Evolutionary conservation across 37 sponge, comb jelly and placozoan species (phyloP).

Genomic region (Cladorhizidae sp.): DNA sequence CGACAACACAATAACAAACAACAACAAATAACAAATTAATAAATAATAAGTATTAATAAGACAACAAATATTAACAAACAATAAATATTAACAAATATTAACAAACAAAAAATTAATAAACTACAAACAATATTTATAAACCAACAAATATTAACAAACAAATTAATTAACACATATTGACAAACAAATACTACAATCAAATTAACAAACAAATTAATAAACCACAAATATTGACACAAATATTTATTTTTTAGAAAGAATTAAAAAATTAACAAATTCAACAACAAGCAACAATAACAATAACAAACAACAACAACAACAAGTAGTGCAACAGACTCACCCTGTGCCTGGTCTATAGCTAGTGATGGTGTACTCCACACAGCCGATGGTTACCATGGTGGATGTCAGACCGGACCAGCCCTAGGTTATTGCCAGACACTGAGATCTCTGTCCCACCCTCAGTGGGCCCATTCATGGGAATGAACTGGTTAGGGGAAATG

Average conservation of each 20-base stretch:
- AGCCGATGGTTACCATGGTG: slow-evolving; percentile 46
- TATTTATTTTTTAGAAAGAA: no score
- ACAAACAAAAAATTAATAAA: no score
- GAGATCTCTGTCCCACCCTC: slow-evolving; percentile 77
- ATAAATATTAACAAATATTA: no score
- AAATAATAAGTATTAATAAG: background rate
- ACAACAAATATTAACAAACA: no score
- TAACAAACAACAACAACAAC: background rate
- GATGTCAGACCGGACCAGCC: slow-evolving; percentile 49
- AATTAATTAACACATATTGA: no score
- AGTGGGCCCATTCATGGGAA: slow-evolving; percentile 72
- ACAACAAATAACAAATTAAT: background rate
- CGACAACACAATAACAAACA: no score
- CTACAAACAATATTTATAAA: no score
- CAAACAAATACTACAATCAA: no score
- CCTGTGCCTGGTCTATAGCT: slow-evolving; percentile 23
- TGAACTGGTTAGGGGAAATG: slow-evolving; percentile 39
- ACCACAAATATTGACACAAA: no score
- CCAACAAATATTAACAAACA: no score
- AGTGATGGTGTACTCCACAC: slow-evolving; percentile 31
- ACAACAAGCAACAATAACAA: background rate
- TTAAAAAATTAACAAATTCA: no score
- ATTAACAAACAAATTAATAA: no score
- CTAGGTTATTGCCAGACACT: slow-evolving; percentile 81
- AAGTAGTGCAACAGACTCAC: background rate